Evolutionary conservation across 1,140 invertebrate genomes (phyloP), one percentile per base, ranked within the genome.

Genomic region (Charaxes varanes): DNA sequence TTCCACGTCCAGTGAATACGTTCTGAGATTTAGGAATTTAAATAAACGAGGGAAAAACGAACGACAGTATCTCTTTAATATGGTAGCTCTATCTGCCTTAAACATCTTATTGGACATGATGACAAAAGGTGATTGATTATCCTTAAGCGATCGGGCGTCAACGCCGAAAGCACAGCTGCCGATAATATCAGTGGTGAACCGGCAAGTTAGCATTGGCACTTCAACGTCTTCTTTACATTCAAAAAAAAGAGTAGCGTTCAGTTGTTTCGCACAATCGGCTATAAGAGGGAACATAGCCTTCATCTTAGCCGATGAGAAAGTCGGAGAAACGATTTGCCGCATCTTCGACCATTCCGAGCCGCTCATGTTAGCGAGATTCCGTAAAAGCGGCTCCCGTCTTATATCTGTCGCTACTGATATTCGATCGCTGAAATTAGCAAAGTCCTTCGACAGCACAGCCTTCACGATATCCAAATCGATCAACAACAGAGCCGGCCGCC

Each of bases 261-360:
- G 46, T 1, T 62, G 65, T 36, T 59, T 54, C 2, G 69, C 64
- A 45, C 78, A 79, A 16, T 81, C 71, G n/a, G 63, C 66, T 13
- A 83, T 60, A 11, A 81, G 53, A 22, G 76, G 70, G 41, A 85
- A 85, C 85, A 86, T 86, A 10, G 71, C 74, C 43, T 85, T 85
- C 71, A 85, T 85, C 53, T 85, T 85, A 15, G 71, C 80, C 3
- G 83, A 77, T 0, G 83, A 85, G 52, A 86, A 86, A 3, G 83
- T 78, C 2, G 82, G 84, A 3, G 79, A 73, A 0, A 85, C 57
- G 28, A 79, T 74, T 3, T 70, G 63, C 27, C 73, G 46, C 62
- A 85, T 76, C 3, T 70, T 55, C 45, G 81, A 84, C 85, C 85
- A 86, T 42, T 84, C 78, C 4, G 73, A 30, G 3, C 81, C 86